Evolutionary conservation across 2,888 invertebrate genomes (phyloP), one percentile per base, ranked within the genome.

Genomic region (Agrotis clavis): DNA sequence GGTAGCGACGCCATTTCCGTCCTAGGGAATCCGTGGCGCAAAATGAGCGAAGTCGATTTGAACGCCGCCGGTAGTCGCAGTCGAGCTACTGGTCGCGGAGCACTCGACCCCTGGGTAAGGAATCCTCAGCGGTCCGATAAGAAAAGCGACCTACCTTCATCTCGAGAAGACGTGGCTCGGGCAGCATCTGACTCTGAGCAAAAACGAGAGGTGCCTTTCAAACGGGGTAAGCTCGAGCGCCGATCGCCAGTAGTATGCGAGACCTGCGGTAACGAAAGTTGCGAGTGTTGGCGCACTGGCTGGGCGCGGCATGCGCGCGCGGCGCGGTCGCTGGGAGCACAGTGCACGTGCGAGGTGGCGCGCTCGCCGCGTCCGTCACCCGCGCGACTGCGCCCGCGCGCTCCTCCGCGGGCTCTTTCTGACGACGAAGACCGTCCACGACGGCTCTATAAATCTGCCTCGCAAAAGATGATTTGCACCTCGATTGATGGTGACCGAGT

Each of bases 41-140:
- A 92, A 84, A 93, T 94, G 93, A 91, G 92, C 87, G 94, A 92
- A 62, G 79, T 87, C 60, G 93, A 93, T 75, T 88, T 92, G 60
- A 88, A 86, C 83, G 80, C 87, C 78, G 84, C 87, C 77, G 81
- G 74, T 21, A 73, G 57, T 16, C 82, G 85, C 51, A 50, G 72
- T 71, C 86, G 84, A 69, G 73, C 72, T 59, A 77, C 76, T 67
- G 79, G 82, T 73, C 88, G 83, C 56, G 69, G 82, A 67, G 63
- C 84, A 21, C 87, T 84, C 77, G 91, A 90, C 74, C 91, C 90
- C 16, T 91, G 91, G 91, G 84, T 90, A 41, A 83, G 81, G 63
- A 87, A 87, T 60, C 68, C 85, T 53, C 70, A 71, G 57, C 85
- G 82, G 18, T 61, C 83, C 57, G 82, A 78, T 3, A 73, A 80